Base-by-base conservation (phyloP, 2,888 invertebrate genomes). In the Lithophane semibrunnea region DNA sequence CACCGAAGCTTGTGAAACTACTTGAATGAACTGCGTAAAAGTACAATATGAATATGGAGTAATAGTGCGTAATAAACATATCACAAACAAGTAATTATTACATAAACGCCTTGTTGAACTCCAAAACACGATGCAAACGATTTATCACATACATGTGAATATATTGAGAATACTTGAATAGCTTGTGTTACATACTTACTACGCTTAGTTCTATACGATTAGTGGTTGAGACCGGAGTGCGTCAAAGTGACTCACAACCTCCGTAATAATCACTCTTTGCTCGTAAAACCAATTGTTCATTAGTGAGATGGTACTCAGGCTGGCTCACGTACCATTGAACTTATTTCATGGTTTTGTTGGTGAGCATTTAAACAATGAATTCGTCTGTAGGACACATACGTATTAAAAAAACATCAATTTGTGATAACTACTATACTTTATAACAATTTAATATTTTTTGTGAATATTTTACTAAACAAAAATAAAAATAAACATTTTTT, bases 211-310 rank as follows among this genome's bases (percentile, higher is more conserved):
- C 47, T 75, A 52, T 66, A 75, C 54, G 49, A 75, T 72, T 68
- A 58, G 52, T 71, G 47, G 75, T 76, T 68, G 42, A 75, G 71
- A 77, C 54, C 42, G 58, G 70, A 75, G 75, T 84, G 80, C 83
- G 88, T 86, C 87, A 83, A 75, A 66, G 73, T 88, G 88, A 88
- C 73, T 88, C 88, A 88, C 52, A 44, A 44, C 29, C 52, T 54
- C 68, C 29, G 66, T 74, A 85, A 78, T 80, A 82, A 85, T 79
- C 79, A 86, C 52, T 74, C 70, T 42, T 58, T 70, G 66, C 70
- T 79, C 69, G 71, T 85, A 85, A 82, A 83, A 73, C 77, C 64
- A 88, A 88, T 86, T 86, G 86, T 86, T 88, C 79, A 81, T 84
- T 86, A 85, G 78, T 83, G 72, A 68, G 71, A 86, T 65, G 77